A percentile compares a stretch with the other conserved stretches of the same genome.
These are phyloP conservation scores for Saxidomus purpurata DNA, from an alignment of 1,140 invertebrate genomes.

Conservation along the genomic window DNA sequence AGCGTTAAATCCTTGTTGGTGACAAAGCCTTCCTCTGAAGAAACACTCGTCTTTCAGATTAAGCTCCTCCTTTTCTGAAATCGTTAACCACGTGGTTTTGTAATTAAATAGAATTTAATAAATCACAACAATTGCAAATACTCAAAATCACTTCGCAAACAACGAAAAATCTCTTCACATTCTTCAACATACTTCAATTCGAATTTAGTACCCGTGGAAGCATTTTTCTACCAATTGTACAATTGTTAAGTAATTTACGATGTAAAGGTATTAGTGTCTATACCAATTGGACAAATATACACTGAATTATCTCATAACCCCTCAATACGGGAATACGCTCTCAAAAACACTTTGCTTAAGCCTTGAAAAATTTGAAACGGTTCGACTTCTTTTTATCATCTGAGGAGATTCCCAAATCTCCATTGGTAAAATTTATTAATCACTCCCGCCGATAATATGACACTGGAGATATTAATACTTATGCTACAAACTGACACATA, in stretches of 20 bases:
- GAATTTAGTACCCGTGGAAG: constrained; percentile 1
- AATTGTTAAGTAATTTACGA: constrained; percentile 20
- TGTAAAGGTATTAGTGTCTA: not conserved
- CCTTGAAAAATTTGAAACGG: constrained; percentile 12
- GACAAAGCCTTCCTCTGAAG: too few species aligned
- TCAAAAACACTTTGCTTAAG: constrained; percentile 18
- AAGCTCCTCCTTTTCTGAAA: too few species aligned
- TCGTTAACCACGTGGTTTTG: not conserved
- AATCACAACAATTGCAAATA: not conserved
- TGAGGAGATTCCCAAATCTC: not conserved
- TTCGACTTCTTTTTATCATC: not conserved
- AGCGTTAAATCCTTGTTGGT: too few species aligned
- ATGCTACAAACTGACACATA: constrained; percentile 8
- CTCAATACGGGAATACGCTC: constrained; percentile 1
- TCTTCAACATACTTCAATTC: not conserved
- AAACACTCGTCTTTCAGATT: too few species aligned
- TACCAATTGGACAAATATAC: constrained; percentile 23
- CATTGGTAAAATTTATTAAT: constrained; percentile 17
- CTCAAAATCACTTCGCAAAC: constrained; percentile 25
- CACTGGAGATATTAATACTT: constrained; percentile 5
- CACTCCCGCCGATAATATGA: not conserved
- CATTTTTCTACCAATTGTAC: constrained; percentile 13
- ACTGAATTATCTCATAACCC: not conserved
- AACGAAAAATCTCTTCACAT: not conserved
- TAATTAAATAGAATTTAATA: not conserved